Evolutionary conservation across 2,888 invertebrate species (phyloP), one percentile per base, ranked within the genome.

Genomic region (Micropterix aruncella): DNA sequence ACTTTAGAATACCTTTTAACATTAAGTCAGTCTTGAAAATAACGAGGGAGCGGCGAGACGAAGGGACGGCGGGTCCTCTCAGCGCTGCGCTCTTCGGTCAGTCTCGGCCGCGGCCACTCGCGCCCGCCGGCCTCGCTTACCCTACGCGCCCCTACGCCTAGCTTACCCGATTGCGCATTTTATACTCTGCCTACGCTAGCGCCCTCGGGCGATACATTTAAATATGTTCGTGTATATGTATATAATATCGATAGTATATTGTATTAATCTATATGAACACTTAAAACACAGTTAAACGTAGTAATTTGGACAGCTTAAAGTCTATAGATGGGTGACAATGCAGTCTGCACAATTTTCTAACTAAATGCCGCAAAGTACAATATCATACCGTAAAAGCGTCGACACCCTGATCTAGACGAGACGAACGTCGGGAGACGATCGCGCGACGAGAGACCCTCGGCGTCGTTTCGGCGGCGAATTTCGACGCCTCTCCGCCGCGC

Each of bases 271-370:
- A 65, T 62, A 61, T 66, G 66, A 66, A 66, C 65, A 66, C 65
- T 65, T 66, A 65, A 63, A 63, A 65, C 62, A 65, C 66, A 63
- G 64, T 64, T 63, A 62, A 65, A 60, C 59, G 60, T 61, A 63
- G 57, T 62, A 61, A 60, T 59, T 62, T 63, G 65, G 65, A 65
- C 65, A 65, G 64, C 65, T 62, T 38, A 38, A 9, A 12, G 38
- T 38, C 38, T 38, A 38, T 38, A 38, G 38, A 15, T 38, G 38
- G 12, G 14, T 12, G 14, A 15, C 38, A 38, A 14, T 15, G 7
- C 5, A 27, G 27, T 7, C n/a, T n/a, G n/a, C 12, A 12, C 27
- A 27, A 27, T 27, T 27, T 27, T 27, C 27, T 27, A 27, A 27
- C 27, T 27, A 27, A 27, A 27, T 27, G 27, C 27, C 12, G 27